Evolutionary conservation across 2,888 invertebrate genomes (phyloP).

Genomic region (Tanypteryx hageni): DNA sequence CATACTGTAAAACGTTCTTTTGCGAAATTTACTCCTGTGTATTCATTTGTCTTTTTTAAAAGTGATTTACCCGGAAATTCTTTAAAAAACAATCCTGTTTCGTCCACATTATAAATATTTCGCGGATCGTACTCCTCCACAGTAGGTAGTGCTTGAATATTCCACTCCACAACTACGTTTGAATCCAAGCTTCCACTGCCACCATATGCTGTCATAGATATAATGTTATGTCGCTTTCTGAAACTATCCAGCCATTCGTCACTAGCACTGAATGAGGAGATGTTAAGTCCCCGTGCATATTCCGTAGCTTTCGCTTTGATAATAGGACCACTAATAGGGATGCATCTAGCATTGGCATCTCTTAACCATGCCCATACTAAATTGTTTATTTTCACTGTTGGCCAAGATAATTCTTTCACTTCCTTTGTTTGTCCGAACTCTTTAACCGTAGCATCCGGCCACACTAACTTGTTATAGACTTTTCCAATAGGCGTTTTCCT

Average conservation of each 20-base stretch:
- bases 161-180: conserved; percentile 30
- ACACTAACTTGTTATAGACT: too few species aligned
- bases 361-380: conserved; percentile 33
- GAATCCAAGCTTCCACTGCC: conserved; percentile 26
- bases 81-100: conserved; percentile 10
- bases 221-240: conserved; percentile 48
- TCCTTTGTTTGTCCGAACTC: not conserved
- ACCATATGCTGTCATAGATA: conserved; percentile 39
- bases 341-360: conserved; percentile 34
- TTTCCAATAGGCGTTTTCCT: not conserved
- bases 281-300: not conserved
- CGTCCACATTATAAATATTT: conserved; percentile 34
- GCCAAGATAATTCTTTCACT: not conserved
- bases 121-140: conserved; percentile 29
- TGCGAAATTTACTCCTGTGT: conserved; percentile 33
- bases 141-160: not conserved
- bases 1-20: conserved; percentile 65
- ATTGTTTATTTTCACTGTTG: conserved; percentile 30
- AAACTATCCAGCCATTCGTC: conserved; percentile 64
- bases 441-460: too few species aligned
- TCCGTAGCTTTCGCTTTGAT: conserved; percentile 7
- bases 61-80: conserved; percentile 7
- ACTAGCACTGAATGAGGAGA: conserved; percentile 21
- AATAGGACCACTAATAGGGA: conserved; percentile 23
- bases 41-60: not conserved